Percentiles rank a stretch among this genome's conserved stretches.
phyloP scores from a whole-genome alignment of 2,113 vertebrate genomes.

The Hydrolagus affinis region DNA sequence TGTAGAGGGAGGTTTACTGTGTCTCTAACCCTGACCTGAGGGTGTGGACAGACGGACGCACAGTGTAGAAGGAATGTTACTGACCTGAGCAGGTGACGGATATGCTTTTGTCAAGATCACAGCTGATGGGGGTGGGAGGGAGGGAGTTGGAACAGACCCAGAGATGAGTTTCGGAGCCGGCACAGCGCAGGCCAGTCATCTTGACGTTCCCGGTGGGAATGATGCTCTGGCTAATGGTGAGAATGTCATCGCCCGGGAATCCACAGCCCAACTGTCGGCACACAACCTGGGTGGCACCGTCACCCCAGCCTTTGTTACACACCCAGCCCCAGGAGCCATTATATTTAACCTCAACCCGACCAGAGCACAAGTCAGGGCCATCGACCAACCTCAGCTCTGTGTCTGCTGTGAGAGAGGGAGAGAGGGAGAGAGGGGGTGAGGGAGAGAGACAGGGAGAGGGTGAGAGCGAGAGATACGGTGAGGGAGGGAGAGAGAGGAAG shows the following conservation, averaged over 20 bases:
- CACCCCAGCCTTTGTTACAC: slow-evolving; percentile 46
- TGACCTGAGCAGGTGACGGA: no score
- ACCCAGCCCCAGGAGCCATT: slow-evolving; percentile 77
- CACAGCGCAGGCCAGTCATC: slow-evolving; percentile 82
- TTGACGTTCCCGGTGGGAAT: slow-evolving; percentile 60
- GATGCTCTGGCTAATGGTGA: slow-evolving; percentile 55
- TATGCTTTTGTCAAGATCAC: no score
- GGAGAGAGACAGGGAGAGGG: no score
- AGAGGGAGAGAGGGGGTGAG: no score
- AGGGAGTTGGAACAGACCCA: slow-evolving; percentile 55
- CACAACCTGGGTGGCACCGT: neutral
- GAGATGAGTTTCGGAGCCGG: slow-evolving; percentile 59
- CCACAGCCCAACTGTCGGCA: slow-evolving; percentile 23
- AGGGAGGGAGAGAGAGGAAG: no score
- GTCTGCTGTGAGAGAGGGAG: neutral
- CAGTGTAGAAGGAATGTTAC: no score
- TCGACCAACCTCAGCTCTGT: neutral
- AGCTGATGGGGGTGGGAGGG: no score
- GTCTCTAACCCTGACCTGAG: no score
- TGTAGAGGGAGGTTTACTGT: no score
- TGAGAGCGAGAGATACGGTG: no score
- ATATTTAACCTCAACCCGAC: slow-evolving; percentile 75
- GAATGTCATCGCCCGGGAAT: slow-evolving; percentile 59
- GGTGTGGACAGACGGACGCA: no score
- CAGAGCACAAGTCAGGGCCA: slow-evolving; percentile 54